Conservation (phyloP, 2,888 invertebrate genomes). For the Lepidocyrtinus sp. region DNA sequence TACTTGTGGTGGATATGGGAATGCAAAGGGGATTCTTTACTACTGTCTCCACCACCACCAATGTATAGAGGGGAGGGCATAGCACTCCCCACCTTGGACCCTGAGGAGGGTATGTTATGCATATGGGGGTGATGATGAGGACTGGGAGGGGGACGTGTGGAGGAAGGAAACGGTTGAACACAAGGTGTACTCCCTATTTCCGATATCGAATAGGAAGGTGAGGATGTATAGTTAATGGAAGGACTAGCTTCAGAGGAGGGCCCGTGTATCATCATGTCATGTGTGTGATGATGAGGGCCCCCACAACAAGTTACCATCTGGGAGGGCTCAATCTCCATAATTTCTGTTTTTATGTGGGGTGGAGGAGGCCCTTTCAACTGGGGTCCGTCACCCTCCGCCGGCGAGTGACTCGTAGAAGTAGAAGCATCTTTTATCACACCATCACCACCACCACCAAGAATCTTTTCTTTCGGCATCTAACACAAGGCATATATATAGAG, state of each 20-base stretch:
- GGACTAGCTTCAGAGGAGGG: slow-evolving; percentile 44
- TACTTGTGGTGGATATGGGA: slow-evolving; percentile 50
- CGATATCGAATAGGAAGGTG: slow-evolving; percentile 34
- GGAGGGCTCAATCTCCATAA: slow-evolving; percentile 58
- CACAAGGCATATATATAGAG: slow-evolving; percentile 23
- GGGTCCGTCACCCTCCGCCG: slow-evolving; percentile 36
- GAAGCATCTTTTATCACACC: slow-evolving; percentile 36
- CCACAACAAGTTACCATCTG: slow-evolving; percentile 50
- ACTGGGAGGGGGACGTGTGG: slow-evolving; percentile 31
- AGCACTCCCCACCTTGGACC: slow-evolving; percentile 6
- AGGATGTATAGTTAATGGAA: slow-evolving; percentile 41
- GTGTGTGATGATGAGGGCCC: slow-evolving; percentile 36
- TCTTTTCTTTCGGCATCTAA: slow-evolving; percentile 70
- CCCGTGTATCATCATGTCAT: slow-evolving; percentile 38
- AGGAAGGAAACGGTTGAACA: slow-evolving; percentile 45
- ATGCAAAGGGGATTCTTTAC: background rate
- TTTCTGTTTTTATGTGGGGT: slow-evolving; percentile 52
- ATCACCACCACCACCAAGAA: slow-evolving; percentile 62
- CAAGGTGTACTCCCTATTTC: slow-evolving; percentile 23
- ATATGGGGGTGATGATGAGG: slow-evolving; percentile 38
- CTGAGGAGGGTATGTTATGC: slow-evolving; percentile 25
- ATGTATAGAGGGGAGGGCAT: slow-evolving; percentile 37
- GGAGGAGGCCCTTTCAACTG: slow-evolving; percentile 49
- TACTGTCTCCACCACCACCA: slow-evolving; percentile 31
- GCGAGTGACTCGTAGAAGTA: slow-evolving; percentile 40